These are phyloP conservation scores for Venusia cambrica DNA, from an alignment of 2,888 invertebrate genomes.

Conservation along the genomic window DNA sequence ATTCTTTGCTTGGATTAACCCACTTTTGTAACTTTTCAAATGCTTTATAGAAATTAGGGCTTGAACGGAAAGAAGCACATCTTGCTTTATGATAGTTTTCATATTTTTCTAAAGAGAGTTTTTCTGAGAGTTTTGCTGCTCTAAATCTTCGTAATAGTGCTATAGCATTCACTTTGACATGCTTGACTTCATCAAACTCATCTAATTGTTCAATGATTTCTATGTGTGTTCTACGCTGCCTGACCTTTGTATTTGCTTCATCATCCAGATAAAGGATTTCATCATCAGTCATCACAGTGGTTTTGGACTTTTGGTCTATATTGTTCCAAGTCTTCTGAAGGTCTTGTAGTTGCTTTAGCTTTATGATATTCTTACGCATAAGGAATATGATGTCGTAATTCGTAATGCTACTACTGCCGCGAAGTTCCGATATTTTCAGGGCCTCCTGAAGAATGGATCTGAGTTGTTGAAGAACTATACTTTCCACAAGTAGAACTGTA, in stretches of 20 bases:
- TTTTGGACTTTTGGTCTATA: slow-evolving; percentile 41
- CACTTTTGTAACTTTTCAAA: slow-evolving; percentile 82
- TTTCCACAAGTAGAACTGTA: slow-evolving; percentile 92
- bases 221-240: slow-evolving; percentile 66
- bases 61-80: slow-evolving; percentile 84
- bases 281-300: slow-evolving; percentile 10
- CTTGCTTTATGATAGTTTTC: slow-evolving; percentile 90
- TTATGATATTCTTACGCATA: slow-evolving; percentile 89
- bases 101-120: slow-evolving; percentile 82
- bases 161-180: slow-evolving; percentile 76
- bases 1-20: slow-evolving; percentile 83
- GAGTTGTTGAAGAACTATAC: slow-evolving; percentile 90
- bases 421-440: slow-evolving; percentile 83
- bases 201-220: slow-evolving; percentile 78
- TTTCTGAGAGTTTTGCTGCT: slow-evolving; percentile 79
- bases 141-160: slow-evolving; percentile 82
- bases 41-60: slow-evolving; percentile 71
- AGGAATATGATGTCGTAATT: slow-evolving; percentile 89
- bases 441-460: slow-evolving; percentile 89
- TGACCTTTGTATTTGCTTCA: slow-evolving; percentile 73
- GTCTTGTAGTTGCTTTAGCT: slow-evolving; percentile 87
- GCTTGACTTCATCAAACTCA: slow-evolving; percentile 78
- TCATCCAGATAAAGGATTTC: slow-evolving; percentile 65
- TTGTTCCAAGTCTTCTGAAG: slow-evolving; percentile 83
- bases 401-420: slow-evolving; percentile 80